Evolutionary conservation across 2,113 vertebrate genomes (phyloP).

Genomic region (Tragelaphus buxtoni): DNA sequence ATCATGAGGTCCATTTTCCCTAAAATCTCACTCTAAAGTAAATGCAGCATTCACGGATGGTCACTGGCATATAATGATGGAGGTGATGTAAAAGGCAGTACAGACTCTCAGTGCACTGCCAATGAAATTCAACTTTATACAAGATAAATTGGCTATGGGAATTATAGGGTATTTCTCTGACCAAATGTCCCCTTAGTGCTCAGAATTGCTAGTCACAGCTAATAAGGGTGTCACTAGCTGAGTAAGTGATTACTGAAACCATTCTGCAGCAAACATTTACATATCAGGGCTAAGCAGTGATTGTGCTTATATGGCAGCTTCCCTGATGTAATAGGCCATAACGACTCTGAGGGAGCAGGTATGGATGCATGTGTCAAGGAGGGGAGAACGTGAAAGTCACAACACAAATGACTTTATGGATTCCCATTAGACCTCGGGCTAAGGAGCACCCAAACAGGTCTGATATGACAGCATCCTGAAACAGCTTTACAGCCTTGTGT

Average conservation of each 20-base stretch:
- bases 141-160: not conserved
- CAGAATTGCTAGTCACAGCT: conserved; percentile 20
- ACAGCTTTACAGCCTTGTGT: not conserved
- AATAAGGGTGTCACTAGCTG: conserved; percentile 22
- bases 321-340: conserved; percentile 68
- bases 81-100: not conserved
- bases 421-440: conserved; percentile 47
- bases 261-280: conserved; percentile 52
- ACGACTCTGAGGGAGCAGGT: conserved; percentile 11
- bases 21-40: not conserved
- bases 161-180: not conserved
- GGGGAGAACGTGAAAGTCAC: not conserved
- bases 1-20: not conserved
- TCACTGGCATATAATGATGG: not conserved
- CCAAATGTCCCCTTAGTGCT: not conserved
- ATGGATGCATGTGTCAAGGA: not conserved
- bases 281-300: not conserved
- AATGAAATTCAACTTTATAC: not conserved
- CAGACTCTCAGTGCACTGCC: not conserved
- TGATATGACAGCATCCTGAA: conserved; percentile 29
- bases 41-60: not conserved
- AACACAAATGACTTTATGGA: conserved; percentile 46
- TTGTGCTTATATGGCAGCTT: not conserved
- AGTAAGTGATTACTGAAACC: not conserved
- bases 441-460: conserved; percentile 11